Evolutionary conservation across 2,888 invertebrate species (phyloP), one percentile per base, ranked within the genome.

Genomic region (Melinaea menophilus): DNA sequence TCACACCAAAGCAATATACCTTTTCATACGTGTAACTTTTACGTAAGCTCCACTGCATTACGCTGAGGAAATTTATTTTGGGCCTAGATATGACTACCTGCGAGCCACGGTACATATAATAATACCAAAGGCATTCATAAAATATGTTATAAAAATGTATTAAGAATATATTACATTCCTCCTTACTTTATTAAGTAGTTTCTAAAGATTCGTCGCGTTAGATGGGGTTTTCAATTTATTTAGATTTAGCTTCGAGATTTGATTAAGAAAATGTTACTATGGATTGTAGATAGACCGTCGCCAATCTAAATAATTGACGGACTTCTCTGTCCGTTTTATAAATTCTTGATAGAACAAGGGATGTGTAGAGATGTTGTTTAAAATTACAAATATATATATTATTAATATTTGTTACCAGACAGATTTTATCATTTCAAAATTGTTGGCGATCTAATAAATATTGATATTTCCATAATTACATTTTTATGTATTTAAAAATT

Each of bases 251-350:
- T 51, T 31, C 22, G 31, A 31, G 31, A 51, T 51, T 51, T 51
- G 7, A 9, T 51, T 51, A 31, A 51, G 51, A 9, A 63, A 62
- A 61, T 41, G 1, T 60, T 58, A 41, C 37, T 54, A 35, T 45
- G 4, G 67, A 66, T 64, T 63, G 75, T 76, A 73, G 75, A 76
- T 76, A 76, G 65, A 68, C 81, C 86, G 84, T 81, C 81, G 79
- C 86, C 90, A 90, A 90, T 90, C 90, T 90, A 90, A 90, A 90
- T 90, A 90, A 90, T 90, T 90, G 90, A 88, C 87, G 83, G 79
- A 79, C 79, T 81, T 77, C 86, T 80, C 80, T 84, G 87, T 82
- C 87, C 86, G 81, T 84, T 86, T 78, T 82, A 82, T 84, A 82
- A 81, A 78, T 80, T 81, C 81, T 82, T 79, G 72, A 64, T 69